Percentiles rank a stretch among this genome's conserved stretches.
Conservation (phyloP, 1,140 invertebrate species). For the Drosophila orena region DNA sequence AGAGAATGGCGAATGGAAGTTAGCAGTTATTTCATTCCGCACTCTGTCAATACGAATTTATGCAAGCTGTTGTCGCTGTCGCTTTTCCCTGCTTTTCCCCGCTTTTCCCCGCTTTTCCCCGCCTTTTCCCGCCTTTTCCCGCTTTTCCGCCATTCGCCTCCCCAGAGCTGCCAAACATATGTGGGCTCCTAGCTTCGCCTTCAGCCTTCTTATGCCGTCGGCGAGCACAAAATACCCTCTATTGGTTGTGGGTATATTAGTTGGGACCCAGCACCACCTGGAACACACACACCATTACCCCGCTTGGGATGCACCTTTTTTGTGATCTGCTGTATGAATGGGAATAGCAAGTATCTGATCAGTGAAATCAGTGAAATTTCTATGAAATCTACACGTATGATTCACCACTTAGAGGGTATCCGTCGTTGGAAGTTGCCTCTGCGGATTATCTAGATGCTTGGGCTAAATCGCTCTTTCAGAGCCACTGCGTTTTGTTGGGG, state of each 20-base stretch:
- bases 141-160: neutral
- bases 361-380: too few species aligned
- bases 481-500: conserved; percentile 54
- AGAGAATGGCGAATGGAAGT: conserved; percentile 60
- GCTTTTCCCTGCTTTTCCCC: neutral
- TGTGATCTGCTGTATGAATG: too few species aligned
- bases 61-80: conserved; percentile 69
- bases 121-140: conserved; percentile 2
- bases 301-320: too few species aligned
- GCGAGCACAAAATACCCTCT: neutral
- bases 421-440: neutral
- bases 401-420: neutral
- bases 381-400: too few species aligned
- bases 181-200: conserved; percentile 33
- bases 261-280: too few species aligned
- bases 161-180: conserved; percentile 44
- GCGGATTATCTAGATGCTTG: conserved; percentile 9
- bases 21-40: conserved; percentile 69
- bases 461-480: conserved; percentile 22
- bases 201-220: conserved; percentile 29
- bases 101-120: neutral
- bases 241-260: conserved; percentile 7
- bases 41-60: conserved; percentile 80
- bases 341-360: too few species aligned
- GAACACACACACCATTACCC: too few species aligned